Evolutionary conservation across 2,797 vertebrate genomes (phyloP).

Genomic region (Rhadinocentrus ornatus): DNA sequence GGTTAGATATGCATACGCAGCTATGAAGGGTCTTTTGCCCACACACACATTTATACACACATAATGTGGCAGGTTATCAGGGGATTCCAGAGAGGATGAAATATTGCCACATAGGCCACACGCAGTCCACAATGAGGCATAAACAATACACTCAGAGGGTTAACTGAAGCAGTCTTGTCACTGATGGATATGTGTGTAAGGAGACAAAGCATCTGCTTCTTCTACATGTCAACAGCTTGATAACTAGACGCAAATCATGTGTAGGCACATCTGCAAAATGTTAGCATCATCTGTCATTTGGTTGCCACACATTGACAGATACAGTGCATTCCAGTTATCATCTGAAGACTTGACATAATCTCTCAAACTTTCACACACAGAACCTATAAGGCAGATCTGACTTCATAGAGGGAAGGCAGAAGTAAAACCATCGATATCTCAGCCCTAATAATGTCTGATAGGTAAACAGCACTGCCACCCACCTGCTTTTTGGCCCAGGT

Average conservation of each 20-base stretch:
- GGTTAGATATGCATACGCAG: not conserved
- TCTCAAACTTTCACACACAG: not conserved
- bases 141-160: constrained; percentile 17
- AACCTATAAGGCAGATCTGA: constrained; percentile 31
- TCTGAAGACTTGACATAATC: constrained; percentile 41
- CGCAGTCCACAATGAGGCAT: constrained; percentile 12
- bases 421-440: constrained; percentile 58
- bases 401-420: constrained; percentile 22
- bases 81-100: constrained; percentile 59
- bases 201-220: constrained; percentile 44
- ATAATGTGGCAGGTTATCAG: constrained; percentile 40
- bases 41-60: not conserved
- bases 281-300: constrained; percentile 52
- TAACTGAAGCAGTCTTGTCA: constrained; percentile 31
- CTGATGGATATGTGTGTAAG: constrained; percentile 34
- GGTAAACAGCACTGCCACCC: constrained; percentile 73
- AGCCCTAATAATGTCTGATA: constrained; percentile 70
- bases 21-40: not conserved
- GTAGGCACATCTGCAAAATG: constrained; percentile 17
- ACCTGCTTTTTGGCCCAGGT: constrained; percentile 77
- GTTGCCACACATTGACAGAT: constrained; percentile 48
- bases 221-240: constrained; percentile 51
- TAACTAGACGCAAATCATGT: constrained; percentile 54
- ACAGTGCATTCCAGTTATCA: constrained; percentile 41
- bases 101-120: constrained; percentile 63